These are phyloP conservation scores for Osmoderma eremita DNA, from an alignment of 2,888 invertebrate genomes.

Conservation along the genomic window DNA sequence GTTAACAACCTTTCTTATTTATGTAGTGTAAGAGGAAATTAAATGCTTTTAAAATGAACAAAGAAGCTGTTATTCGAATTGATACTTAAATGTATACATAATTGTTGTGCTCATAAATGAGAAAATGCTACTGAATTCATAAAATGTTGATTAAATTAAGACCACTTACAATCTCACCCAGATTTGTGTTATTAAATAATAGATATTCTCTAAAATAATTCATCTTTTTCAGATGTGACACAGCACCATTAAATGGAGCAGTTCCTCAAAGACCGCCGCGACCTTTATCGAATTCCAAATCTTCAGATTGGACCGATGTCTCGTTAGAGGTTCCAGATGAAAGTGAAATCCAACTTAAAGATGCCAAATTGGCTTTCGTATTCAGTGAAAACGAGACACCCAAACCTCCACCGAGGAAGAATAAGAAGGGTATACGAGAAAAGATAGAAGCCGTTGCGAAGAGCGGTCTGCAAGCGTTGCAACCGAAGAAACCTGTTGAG, in stretches of 20 bases:
- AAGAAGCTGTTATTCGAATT: too few species aligned
- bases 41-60: too few species aligned
- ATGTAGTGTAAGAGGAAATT: too few species aligned
- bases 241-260: constrained; percentile 46
- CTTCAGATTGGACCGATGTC: constrained; percentile 67
- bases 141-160: too few species aligned
- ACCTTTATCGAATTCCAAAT: constrained; percentile 53
- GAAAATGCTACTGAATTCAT: too few species aligned
- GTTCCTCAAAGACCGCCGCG: constrained; percentile 37
- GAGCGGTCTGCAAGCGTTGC: constrained; percentile 56
- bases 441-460: constrained; percentile 60
- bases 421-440: constrained; percentile 58
- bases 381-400: constrained; percentile 58
- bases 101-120: too few species aligned
- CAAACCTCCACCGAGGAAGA: constrained; percentile 61
- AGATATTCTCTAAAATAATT: background rate
- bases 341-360: constrained; percentile 57
- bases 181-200: too few species aligned
- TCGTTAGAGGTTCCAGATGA: constrained; percentile 66
- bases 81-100: too few species aligned
- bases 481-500: constrained; percentile 53
- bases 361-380: constrained; percentile 58
- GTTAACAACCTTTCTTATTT: too few species aligned
- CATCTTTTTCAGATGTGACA: constrained; percentile 52
- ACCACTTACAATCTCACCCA: too few species aligned